Conservation (phyloP, 2,797 vertebrate genomes). For the Crenuchus spilurus region DNA sequence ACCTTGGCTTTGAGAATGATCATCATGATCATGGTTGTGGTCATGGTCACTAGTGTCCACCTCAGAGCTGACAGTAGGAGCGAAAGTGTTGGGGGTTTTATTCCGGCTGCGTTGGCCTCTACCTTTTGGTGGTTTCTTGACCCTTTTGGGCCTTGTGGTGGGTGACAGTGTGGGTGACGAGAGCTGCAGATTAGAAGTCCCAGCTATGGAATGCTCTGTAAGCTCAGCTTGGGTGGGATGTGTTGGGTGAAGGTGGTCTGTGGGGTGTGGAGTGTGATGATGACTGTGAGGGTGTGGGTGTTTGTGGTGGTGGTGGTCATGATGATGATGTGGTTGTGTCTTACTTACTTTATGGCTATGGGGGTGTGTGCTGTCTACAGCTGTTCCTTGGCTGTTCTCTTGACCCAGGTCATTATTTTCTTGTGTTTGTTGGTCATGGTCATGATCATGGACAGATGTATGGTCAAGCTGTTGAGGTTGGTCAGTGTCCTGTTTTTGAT, state of each 20-base stretch:
- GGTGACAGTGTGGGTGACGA: conserved; percentile 23
- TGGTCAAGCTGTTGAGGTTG: conserved; percentile 60
- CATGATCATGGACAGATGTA: conserved; percentile 44
- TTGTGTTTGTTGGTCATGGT: conserved; percentile 52
- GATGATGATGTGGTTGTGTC: conserved; percentile 67
- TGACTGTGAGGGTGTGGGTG: conserved; percentile 66
- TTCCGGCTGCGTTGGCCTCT: conserved; percentile 59
- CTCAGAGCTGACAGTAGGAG: conserved; percentile 60
- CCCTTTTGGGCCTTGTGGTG: conserved; percentile 68
- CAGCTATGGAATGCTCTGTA: conserved; percentile 15
- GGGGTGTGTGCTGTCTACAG: conserved; percentile 15
- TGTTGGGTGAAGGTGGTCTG: conserved; percentile 28
- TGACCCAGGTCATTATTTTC: conserved; percentile 43
- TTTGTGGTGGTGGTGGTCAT: conserved; percentile 67
- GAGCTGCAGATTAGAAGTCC: neutral
- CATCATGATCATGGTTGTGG: conserved; percentile 61
- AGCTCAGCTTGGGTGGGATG: conserved; percentile 49
- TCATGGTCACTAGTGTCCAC: conserved; percentile 48
- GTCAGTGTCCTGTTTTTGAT: no score
- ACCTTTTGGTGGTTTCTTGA: conserved; percentile 66
- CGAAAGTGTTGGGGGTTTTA: conserved; percentile 64
- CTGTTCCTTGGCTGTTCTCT: neutral
- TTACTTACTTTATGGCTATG: conserved; percentile 31
- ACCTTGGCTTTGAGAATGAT: conserved; percentile 53
- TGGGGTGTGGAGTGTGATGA: conserved; percentile 56